Conservation (phyloP, 2,113 vertebrate genomes). For the Mormyrus lacerda region DNA sequence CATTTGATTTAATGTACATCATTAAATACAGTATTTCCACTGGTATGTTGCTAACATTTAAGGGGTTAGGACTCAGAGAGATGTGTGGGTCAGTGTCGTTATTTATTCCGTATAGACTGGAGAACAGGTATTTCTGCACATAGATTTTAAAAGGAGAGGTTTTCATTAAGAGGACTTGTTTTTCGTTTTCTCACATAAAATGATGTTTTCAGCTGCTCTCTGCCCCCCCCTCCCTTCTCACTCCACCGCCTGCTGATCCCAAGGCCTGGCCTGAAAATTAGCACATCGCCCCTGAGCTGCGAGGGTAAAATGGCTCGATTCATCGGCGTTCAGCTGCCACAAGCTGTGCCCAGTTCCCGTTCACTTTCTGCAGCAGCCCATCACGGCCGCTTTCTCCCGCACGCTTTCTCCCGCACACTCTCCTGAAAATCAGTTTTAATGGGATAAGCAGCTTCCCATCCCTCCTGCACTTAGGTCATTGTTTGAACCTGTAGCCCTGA, state of each 20-base stretch:
- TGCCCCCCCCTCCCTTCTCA: background rate
- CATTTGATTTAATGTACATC: background rate
- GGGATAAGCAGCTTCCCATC: background rate
- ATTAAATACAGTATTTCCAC: background rate
- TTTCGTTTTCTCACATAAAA: background rate
- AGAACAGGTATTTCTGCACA: background rate
- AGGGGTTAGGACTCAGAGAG: background rate
- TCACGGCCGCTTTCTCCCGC: background rate
- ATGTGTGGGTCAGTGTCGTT: background rate
- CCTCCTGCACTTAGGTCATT: background rate
- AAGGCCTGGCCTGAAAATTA: constrained; percentile 7
- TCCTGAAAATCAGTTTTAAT: background rate
- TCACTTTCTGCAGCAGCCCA: background rate
- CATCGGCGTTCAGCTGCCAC: background rate
- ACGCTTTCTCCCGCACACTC: background rate
- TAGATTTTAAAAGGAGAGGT: background rate
- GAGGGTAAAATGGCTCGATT: background rate
- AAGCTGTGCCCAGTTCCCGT: background rate
- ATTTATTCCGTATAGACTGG: background rate
- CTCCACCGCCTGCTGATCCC: background rate
- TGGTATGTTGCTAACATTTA: background rate
- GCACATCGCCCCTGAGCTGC: background rate
- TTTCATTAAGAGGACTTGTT: background rate
- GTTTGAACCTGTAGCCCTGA: background rate
- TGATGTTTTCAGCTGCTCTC: constrained; percentile 9